phyloP scores from a whole-genome alignment of 1,140 invertebrate species.

The Drosophila pectinifera region DNA sequence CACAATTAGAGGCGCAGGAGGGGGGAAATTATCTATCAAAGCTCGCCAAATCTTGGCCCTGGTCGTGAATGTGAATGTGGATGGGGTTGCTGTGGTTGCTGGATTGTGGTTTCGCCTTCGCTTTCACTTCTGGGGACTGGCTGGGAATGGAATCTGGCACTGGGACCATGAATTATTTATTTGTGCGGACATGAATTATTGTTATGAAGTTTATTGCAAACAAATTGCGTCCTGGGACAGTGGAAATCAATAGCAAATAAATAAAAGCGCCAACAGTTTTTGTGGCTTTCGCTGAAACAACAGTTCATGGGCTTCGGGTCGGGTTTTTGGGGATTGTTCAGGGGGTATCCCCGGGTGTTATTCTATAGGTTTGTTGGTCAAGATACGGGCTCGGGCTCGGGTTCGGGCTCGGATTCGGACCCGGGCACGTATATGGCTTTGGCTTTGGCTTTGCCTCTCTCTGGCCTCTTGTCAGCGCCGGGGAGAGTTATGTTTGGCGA shows the following conservation, averaged over 20 bases:
- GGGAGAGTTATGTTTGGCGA: constrained; percentile 41
- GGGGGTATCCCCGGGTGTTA: not conserved
- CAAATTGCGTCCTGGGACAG: constrained; percentile 83
- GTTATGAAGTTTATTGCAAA: constrained; percentile 85
- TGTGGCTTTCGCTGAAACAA: constrained; percentile 77
- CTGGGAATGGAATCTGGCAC: constrained; percentile 4
- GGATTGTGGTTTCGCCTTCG: constrained; percentile 2
- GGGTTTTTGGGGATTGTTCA: not conserved
- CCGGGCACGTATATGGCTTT: no score
- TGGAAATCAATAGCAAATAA: constrained; percentile 84
- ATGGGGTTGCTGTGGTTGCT: no score
- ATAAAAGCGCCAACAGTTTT: constrained; percentile 83
- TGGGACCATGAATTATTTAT: constrained; percentile 81
- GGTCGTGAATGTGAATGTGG: not conserved
- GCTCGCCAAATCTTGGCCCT: constrained; percentile 34
- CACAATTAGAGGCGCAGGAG: not conserved
- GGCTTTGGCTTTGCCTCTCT: constrained; percentile 11
- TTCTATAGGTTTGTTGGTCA: constrained; percentile 8
- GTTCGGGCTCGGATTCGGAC: no score
- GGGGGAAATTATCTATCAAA: constrained; percentile 59
- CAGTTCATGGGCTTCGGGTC: constrained; percentile 20
- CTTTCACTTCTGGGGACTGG: not conserved
- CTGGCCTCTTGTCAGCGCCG: constrained; percentile 3
- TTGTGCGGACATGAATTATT: constrained; percentile 84
- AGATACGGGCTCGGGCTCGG: constrained; percentile 27